phyloP scores from a whole-genome alignment of 2,888 invertebrate genomes.

The Macrosoma leucophasiata region DNA sequence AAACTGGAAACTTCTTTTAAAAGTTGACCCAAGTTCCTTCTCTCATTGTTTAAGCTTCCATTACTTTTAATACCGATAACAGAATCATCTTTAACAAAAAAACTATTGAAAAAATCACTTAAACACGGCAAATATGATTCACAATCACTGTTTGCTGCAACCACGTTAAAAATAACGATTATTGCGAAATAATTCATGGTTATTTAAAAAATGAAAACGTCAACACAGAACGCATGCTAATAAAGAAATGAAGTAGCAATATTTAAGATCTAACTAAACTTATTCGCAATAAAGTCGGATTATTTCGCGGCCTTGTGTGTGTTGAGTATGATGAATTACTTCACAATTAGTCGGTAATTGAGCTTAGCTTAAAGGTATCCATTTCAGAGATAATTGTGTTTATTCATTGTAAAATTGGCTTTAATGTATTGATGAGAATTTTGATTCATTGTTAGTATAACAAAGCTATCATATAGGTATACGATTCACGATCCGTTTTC shows the following conservation, averaged over 20 bases:
- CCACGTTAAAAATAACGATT: slow-evolving; percentile 28
- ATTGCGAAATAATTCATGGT: slow-evolving; percentile 26
- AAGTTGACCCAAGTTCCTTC: slow-evolving; percentile 32
- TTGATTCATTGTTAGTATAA: no score
- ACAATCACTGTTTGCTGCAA: slow-evolving; percentile 40
- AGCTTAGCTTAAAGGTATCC: no score
- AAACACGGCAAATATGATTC: slow-evolving; percentile 40
- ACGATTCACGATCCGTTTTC: no score
- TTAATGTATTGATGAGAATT: no score
- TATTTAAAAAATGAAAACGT: slow-evolving; percentile 41
- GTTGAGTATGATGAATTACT: slow-evolving; percentile 45
- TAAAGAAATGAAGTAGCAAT: slow-evolving; percentile 59
- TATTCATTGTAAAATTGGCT: no score
- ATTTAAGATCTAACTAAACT: no score
- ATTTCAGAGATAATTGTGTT: no score
- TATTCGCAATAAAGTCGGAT: no score
- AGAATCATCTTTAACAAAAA: slow-evolving; percentile 26
- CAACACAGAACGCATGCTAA: slow-evolving; percentile 34
- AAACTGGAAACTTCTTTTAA: slow-evolving; percentile 37
- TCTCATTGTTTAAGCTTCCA: slow-evolving; percentile 18
- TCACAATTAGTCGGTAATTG: slow-evolving; percentile 33
- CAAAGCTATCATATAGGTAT: no score
- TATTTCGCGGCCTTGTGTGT: no score
- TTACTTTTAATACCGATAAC: slow-evolving; percentile 15
- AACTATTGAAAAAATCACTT: slow-evolving; percentile 32